phyloP scores from a whole-genome alignment of 2,888 invertebrate genomes.

The Endotricha flammealis region DNA sequence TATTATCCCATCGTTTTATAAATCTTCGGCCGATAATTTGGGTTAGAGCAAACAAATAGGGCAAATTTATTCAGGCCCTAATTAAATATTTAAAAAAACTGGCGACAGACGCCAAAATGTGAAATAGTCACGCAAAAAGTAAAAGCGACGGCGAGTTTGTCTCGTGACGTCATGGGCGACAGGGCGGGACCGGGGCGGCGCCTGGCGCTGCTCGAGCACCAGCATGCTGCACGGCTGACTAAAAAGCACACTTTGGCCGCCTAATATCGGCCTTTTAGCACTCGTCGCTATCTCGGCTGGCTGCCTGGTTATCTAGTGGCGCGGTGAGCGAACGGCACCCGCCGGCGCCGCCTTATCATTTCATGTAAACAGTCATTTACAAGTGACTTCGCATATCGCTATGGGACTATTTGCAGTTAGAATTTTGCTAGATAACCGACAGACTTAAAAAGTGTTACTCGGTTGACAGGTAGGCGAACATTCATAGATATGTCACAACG shows the following conservation, averaged over 20 bases:
- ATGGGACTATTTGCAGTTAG: constrained; percentile 59
- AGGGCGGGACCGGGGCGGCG: constrained; percentile 71
- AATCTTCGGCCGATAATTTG: constrained; percentile 38
- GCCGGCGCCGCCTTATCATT: constrained; percentile 73
- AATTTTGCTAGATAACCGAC: constrained; percentile 59
- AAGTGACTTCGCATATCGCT: constrained; percentile 60
- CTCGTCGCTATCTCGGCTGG: constrained; percentile 47
- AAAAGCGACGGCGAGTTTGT: constrained; percentile 52
- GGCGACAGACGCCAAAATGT: constrained; percentile 74
- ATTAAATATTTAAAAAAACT: constrained; percentile 67
- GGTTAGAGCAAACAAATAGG: constrained; percentile 53
- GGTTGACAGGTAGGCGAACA: constrained; percentile 5
- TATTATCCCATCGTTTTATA: constrained; percentile 39
- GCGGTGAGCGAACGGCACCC: constrained; percentile 48
- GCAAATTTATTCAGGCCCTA: constrained; percentile 59
- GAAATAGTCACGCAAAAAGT: constrained; percentile 66
- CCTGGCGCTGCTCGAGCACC: constrained; percentile 43
- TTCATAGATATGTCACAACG: constrained; percentile 4
- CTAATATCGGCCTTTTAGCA: constrained; percentile 70
- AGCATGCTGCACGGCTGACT: constrained; percentile 41
- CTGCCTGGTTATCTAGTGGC: constrained; percentile 50
- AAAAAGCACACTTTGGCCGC: constrained; percentile 52
- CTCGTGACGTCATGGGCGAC: constrained; percentile 72
- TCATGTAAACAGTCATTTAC: constrained; percentile 64
- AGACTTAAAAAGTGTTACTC: constrained; percentile 24